phyloP scores from a whole-genome alignment of 2,888 invertebrate genomes.

The Chironomus tentans region DNA sequence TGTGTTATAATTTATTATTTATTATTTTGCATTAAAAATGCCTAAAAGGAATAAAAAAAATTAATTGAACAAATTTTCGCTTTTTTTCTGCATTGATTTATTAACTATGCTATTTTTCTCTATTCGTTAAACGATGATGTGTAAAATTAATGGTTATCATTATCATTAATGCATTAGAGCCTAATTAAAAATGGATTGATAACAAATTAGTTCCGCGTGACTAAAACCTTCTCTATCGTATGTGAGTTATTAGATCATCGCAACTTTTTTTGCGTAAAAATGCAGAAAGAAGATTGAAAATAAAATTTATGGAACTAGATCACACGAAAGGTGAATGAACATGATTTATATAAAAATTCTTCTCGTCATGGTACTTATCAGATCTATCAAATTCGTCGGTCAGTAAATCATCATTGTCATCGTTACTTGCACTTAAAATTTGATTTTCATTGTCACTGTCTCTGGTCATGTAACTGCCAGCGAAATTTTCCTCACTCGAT shows the following conservation, averaged over 20 bases:
- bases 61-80: background rate
- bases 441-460: background rate
- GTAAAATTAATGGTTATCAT: background rate
- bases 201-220: constrained; percentile 6
- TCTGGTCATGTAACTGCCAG: background rate
- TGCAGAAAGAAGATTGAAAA: background rate
- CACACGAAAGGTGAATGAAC: constrained; percentile 20
- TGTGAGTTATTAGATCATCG: background rate
- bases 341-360: background rate
- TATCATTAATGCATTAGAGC: background rate
- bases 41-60: background rate
- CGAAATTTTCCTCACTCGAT: constrained; percentile 13
- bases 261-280: background rate
- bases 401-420: background rate
- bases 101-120: background rate
- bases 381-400: background rate
- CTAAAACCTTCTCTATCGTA: background rate
- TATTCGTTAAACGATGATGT: background rate
- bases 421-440: background rate
- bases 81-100: background rate
- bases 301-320: background rate
- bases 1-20: background rate
- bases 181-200: background rate
- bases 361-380: background rate
- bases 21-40: background rate